phyloP scores from a whole-genome alignment of 2,113 vertebrate genomes.

The Kobus ellipsiprymnus region DNA sequence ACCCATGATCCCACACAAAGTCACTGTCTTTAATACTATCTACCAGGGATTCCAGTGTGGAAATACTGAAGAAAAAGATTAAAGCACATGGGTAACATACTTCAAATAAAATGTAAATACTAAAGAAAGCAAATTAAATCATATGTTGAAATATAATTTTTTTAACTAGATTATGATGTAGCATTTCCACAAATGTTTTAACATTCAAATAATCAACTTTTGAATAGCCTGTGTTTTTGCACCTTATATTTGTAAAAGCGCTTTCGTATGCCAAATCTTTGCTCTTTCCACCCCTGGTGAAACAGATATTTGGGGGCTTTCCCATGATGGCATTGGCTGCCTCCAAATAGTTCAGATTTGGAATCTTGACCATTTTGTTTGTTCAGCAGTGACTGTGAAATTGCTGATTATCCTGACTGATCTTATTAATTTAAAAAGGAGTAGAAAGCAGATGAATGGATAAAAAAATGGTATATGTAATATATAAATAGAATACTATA shows the following conservation, averaged over 20 bases:
- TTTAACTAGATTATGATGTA: not conserved
- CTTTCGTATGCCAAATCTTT: not conserved
- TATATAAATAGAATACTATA: not conserved
- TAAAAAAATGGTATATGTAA: not conserved
- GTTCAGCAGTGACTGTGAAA: not conserved
- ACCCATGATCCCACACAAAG: not conserved
- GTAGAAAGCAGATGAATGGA: not conserved
- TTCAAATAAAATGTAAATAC: not conserved
- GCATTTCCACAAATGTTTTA: not conserved
- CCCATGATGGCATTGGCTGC: not conserved
- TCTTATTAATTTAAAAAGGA: not conserved
- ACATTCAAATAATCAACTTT: not conserved
- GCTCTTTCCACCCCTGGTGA: not conserved
- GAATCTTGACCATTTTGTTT: not conserved
- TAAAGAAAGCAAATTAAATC: not conserved
- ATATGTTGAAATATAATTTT: not conserved
- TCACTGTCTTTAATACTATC: not conserved
- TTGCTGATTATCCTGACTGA: not conserved
- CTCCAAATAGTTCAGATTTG: not conserved
- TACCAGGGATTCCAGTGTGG: not conserved
- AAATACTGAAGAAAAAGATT: not conserved
- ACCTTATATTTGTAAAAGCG: not conserved
- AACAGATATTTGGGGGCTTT: not conserved
- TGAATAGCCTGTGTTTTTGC: not conserved
- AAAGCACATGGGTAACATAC: not conserved